Conservation (phyloP, 2,113 vertebrate species). For the Phylloscopus trochiloides region DNA sequence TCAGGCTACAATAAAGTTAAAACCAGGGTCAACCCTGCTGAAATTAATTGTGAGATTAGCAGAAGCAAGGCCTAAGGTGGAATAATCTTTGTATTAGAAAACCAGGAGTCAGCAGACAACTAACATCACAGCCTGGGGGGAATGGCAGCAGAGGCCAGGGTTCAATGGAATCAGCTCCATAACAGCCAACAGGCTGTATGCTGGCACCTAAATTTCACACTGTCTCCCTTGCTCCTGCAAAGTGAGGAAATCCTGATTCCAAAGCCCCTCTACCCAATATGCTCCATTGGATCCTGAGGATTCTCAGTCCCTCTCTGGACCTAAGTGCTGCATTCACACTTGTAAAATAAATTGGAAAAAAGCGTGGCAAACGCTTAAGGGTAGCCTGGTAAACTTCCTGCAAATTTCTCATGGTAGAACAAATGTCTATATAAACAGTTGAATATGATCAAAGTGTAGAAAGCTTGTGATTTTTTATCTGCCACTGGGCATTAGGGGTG, state of each 20-base stretch:
- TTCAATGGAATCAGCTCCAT: background rate
- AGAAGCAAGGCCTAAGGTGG: background rate
- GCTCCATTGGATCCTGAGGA: background rate
- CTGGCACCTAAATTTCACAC: background rate
- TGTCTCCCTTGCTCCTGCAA: background rate
- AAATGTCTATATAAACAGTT: background rate
- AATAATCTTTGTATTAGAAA: background rate
- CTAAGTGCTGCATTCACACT: background rate
- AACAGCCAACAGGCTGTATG: rapidly evolving
- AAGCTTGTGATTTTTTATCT: background rate
- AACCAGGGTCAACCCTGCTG: background rate
- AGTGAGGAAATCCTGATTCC: too few relatives aligned
- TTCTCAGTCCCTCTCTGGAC: background rate
- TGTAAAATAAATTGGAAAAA: background rate
- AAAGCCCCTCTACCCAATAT: background rate
- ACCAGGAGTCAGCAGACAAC: background rate
- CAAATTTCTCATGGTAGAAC: background rate
- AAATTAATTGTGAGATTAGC: background rate
- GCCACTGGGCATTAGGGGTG: background rate
- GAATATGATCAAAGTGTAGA: background rate
- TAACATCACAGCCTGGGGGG: rapidly evolving
- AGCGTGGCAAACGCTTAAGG: background rate
- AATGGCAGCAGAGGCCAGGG: rapidly evolving
- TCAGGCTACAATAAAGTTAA: background rate
- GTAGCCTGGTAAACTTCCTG: background rate